These are phyloP conservation scores for Anorthoa munda DNA, from an alignment of 2,888 invertebrate genomes.

Conservation along the genomic window DNA sequence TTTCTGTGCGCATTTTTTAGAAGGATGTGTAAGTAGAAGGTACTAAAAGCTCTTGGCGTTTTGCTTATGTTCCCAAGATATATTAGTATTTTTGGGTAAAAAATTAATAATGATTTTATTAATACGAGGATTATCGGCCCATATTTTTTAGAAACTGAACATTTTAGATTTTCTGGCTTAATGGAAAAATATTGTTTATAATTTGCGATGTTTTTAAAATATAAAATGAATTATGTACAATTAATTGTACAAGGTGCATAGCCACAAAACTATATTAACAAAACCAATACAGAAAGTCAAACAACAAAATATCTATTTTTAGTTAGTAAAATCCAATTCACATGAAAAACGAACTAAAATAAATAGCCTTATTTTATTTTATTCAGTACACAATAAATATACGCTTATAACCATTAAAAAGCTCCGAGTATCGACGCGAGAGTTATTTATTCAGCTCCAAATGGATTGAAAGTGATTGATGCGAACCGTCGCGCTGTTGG, in stretches of 20 bases:
- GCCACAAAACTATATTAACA: no score
- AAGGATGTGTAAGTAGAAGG: not conserved
- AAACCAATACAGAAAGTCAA: not conserved
- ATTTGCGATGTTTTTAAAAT: no score
- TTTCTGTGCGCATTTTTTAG: constrained; percentile 11
- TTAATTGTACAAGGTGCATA: no score
- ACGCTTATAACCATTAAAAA: constrained; percentile 65
- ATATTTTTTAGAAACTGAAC: no score
- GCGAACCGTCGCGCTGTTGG: constrained; percentile 35
- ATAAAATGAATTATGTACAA: no score
- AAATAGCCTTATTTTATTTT: constrained; percentile 25
- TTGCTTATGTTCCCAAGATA: no score
- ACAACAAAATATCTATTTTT: no score
- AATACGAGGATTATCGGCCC: no score
- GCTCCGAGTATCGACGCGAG: constrained; percentile 63
- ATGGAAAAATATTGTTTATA: no score
- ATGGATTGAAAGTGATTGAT: constrained; percentile 76
- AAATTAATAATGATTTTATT: no score
- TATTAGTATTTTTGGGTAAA: no score
- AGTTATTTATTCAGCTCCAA: constrained; percentile 71
- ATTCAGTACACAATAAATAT: constrained; percentile 57
- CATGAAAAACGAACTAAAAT: constrained; percentile 11
- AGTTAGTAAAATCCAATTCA: not conserved
- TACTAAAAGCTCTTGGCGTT: not conserved
- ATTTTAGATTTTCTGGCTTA: no score